Conservation (phyloP, 2,113 vertebrate genomes). For the Brachypteracias leptosomus region DNA sequence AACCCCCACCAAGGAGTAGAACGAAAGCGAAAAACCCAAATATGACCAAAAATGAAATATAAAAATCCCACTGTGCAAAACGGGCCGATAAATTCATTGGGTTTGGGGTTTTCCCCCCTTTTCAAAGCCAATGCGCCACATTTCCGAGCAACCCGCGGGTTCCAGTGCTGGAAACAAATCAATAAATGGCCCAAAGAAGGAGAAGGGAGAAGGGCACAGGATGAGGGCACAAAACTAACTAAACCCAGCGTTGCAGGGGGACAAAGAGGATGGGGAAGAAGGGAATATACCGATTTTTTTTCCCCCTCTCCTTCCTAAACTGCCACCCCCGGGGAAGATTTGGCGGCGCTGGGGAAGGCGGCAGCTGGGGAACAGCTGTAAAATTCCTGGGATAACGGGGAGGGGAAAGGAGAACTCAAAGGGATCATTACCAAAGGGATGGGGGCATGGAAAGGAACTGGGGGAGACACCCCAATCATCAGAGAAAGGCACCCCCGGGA, state of each 20-base stretch:
- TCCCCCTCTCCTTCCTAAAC: neutral
- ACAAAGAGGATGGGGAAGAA: constrained; percentile 6
- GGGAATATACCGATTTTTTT: neutral
- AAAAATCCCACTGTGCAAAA: neutral
- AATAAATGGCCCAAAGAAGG: neutral
- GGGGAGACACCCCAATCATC: neutral
- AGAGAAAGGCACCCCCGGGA: neutral
- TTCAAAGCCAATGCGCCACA: accelerated
- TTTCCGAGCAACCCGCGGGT: accelerated
- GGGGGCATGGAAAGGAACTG: neutral
- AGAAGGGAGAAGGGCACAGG: neutral
- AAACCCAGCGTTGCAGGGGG: neutral
- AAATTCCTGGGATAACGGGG: neutral
- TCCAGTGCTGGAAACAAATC: neutral
- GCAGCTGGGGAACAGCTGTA: constrained; percentile 60
- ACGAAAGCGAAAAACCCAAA: neutral
- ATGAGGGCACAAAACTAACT: neutral
- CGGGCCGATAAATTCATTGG: accelerated
- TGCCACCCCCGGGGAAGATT: neutral
- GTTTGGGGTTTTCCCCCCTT: neutral
- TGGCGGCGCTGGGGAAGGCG: neutral
- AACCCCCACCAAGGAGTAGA: neutral
- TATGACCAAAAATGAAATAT: accelerated
- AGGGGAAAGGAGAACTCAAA: neutral
- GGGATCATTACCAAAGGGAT: neutral